phyloP scores from a whole-genome alignment of 1,140 invertebrate genomes.

The Globodera ellingtonae region DNA sequence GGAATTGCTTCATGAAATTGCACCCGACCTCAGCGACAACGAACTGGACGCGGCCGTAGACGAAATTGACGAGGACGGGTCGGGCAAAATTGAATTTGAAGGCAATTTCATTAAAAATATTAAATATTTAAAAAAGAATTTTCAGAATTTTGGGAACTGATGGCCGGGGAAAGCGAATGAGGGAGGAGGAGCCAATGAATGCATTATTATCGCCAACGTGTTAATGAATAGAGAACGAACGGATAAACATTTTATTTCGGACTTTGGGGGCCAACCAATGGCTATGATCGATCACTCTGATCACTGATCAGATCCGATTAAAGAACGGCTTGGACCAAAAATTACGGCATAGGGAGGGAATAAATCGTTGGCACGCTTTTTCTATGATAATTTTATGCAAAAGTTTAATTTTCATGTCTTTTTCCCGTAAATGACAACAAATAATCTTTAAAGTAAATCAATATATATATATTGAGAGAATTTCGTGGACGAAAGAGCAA shows the following conservation, averaged over 20 bases:
- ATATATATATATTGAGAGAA: too few relatives aligned
- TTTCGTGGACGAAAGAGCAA: too few relatives aligned
- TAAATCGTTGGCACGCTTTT: too few relatives aligned
- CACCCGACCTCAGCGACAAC: conserved; percentile 55
- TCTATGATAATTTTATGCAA: too few relatives aligned
- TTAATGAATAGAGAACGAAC: background rate
- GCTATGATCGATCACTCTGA: too few relatives aligned
- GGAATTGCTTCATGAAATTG: conserved; percentile 60
- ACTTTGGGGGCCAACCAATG: background rate
- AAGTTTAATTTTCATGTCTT: too few relatives aligned
- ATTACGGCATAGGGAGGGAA: too few relatives aligned
- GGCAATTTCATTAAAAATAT: conserved; percentile 30
- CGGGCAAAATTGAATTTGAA: conserved; percentile 62
- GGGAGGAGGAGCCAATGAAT: background rate
- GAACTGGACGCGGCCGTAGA: conserved; percentile 59
- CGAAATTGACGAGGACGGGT: conserved; percentile 62
- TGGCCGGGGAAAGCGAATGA: conserved; percentile 61
- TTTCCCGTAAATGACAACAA: too few relatives aligned
- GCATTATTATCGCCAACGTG: background rate
- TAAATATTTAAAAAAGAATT: conserved; percentile 35
- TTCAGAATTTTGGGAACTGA: conserved; percentile 34
- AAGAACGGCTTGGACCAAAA: too few relatives aligned
- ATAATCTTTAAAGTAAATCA: too few relatives aligned
- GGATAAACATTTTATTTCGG: background rate
- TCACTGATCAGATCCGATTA: too few relatives aligned